Evolutionary conservation across 2,797 vertebrate genomes (phyloP).

Genomic region (Hydrolagus colliei): DNA sequence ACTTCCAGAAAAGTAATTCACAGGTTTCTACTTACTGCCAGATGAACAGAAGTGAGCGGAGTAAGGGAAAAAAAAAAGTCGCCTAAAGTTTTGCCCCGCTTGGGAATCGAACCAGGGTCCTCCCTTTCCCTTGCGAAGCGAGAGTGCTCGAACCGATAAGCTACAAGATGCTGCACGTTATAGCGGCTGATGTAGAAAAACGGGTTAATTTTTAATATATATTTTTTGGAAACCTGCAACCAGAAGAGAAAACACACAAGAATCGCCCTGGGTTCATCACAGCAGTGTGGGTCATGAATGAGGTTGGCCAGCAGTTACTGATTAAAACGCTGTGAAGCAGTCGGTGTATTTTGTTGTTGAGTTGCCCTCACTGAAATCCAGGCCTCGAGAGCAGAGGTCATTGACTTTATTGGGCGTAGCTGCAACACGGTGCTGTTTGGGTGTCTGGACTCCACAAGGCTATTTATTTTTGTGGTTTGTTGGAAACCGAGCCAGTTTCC

Average conservation of each 20-base stretch:
- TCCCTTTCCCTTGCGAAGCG: too few relatives aligned
- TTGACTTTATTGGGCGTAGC: slow-evolving; percentile 71
- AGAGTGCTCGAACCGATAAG: too few relatives aligned
- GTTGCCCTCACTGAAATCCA: slow-evolving; percentile 47
- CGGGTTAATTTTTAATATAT: too few relatives aligned
- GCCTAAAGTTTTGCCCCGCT: too few relatives aligned
- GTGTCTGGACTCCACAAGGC: slow-evolving; percentile 62
- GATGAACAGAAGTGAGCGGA: too few relatives aligned
- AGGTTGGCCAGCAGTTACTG: slow-evolving; percentile 6
- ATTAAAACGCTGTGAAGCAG: slow-evolving; percentile 8
- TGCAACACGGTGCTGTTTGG: slow-evolving; percentile 71
- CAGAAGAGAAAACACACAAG: neutral
- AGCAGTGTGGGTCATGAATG: slow-evolving; percentile 32
- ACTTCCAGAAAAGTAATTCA: neutral
- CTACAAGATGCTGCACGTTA: too few relatives aligned
- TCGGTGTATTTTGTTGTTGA: slow-evolving; percentile 36
- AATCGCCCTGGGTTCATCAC: slow-evolving; percentile 45
- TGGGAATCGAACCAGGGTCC: too few relatives aligned
- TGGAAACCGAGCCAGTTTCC: slow-evolving; percentile 35
- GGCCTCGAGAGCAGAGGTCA: slow-evolving; percentile 51
- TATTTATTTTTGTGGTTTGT: slow-evolving; percentile 9
- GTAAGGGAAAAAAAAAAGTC: too few relatives aligned
- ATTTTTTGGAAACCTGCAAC: too few relatives aligned
- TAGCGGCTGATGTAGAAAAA: neutral
- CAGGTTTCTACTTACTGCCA: neutral